Conservation (phyloP, 2,113 vertebrate species). For the Xenotilapia leptura region DNA sequence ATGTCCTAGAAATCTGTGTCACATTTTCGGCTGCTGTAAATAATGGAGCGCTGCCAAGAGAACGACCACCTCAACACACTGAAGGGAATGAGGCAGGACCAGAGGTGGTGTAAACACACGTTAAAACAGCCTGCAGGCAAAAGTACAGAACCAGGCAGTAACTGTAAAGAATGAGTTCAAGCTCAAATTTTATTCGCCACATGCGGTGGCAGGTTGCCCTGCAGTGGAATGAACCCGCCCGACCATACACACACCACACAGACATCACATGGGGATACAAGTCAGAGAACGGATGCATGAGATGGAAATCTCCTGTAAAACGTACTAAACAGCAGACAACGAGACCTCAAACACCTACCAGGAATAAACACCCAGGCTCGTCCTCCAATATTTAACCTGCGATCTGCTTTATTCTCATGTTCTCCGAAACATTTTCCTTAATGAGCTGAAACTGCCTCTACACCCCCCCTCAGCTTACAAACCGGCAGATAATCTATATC, state of each 20-base stretch:
- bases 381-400: background rate
- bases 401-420: background rate
- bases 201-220: too few species aligned
- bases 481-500: background rate
- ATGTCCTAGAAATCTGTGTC: constrained; percentile 13
- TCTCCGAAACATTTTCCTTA: background rate
- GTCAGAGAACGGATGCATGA: too few species aligned
- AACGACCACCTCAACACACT: background rate
- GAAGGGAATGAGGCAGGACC: background rate
- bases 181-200: too few species aligned
- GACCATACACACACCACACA: too few species aligned
- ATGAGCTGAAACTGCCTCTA: background rate
- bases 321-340: background rate
- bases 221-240: too few species aligned
- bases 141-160: background rate
- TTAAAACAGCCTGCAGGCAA: background rate
- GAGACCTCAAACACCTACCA: background rate
- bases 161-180: background rate
- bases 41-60: background rate
- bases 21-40: constrained; percentile 1
- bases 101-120: background rate
- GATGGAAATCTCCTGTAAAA: background rate
- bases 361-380: background rate
- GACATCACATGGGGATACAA: too few species aligned
- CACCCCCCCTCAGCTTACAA: background rate